Evolutionary conservation across 2,113 vertebrate species (phyloP).

Genomic region (Apodemus sylvaticus): DNA sequence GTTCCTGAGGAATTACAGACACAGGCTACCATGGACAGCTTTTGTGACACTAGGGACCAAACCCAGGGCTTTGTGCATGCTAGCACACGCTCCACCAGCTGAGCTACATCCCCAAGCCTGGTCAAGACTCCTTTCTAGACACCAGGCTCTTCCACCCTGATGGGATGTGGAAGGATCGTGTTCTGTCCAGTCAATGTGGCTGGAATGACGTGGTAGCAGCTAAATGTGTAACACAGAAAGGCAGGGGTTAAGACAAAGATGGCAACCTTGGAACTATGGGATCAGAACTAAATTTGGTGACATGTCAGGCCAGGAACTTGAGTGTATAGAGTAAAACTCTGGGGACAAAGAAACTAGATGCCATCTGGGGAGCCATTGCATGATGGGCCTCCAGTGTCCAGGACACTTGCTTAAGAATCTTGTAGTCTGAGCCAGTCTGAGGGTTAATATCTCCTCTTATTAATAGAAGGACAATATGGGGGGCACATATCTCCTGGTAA

Average conservation of each 20-base stretch:
- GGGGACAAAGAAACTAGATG: background rate
- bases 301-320: background rate
- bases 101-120: background rate
- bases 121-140: background rate
- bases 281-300: background rate
- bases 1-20: background rate
- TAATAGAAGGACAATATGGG: background rate
- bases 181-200: background rate
- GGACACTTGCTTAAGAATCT: background rate
- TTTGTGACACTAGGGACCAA: background rate
- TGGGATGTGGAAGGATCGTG: background rate
- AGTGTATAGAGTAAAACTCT: background rate
- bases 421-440: background rate
- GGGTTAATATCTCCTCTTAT: background rate
- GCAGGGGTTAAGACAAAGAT: background rate
- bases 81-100: background rate
- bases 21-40: background rate
- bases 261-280: background rate
- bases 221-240: background rate
- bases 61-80: background rate
- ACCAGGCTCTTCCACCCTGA: background rate
- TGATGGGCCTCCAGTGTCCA: background rate
- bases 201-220: background rate
- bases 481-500: background rate
- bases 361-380: background rate